Evolutionary conservation across 2,797 vertebrate species (phyloP), one percentile per base, ranked within the genome.

Genomic region (Tapera naevia): DNA sequence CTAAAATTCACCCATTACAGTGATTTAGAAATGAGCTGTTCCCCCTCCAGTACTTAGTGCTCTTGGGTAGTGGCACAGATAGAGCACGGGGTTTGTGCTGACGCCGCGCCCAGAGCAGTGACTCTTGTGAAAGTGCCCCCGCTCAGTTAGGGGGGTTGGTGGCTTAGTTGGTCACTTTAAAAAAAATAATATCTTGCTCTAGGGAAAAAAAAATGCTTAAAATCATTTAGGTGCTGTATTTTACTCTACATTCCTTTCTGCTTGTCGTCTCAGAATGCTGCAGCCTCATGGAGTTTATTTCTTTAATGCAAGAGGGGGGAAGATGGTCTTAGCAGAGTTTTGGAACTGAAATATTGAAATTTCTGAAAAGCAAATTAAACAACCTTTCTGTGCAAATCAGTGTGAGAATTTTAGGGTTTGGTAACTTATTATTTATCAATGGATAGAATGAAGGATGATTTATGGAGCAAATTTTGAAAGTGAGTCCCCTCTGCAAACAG

Each of bases 381-480:
- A 76, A 37, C 17, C 18, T 69, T 76, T 74, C 57, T 43, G 19
- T 45, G 45, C 27, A 62, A 70, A 93, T 35, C 8, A 1, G 41
- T 50, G 48, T n/a, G 43, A 83, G 74, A 88, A 61, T 46, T 76
- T 86, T 28, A 60, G 24, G 28, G 13, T 88, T 91, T 56, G 3
- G 45, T 58, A 86, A 22, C 50, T 84, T 41, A 32, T 67, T 86
- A 69, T 67, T 91, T 89, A 60, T 67, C 27, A 48, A 46, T 51
- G 14, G 64, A 28, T 33, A 74, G 53, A 89, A 89, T 3, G n/a
- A 89, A 80, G 57, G 28, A 51, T 74, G 71, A 76, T 76, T 76
- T 85, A 62, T 43, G 48, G 48, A n/a, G 43, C 71, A 80, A 58
- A 91, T 90, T 93, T 76, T 91, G 80, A 93, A 93, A 91, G 78